Percentiles rank a stretch among this genome's conserved stretches.
phyloP scores from a whole-genome alignment of 1,140 invertebrate species.

The Caerostris darwini region DNA sequence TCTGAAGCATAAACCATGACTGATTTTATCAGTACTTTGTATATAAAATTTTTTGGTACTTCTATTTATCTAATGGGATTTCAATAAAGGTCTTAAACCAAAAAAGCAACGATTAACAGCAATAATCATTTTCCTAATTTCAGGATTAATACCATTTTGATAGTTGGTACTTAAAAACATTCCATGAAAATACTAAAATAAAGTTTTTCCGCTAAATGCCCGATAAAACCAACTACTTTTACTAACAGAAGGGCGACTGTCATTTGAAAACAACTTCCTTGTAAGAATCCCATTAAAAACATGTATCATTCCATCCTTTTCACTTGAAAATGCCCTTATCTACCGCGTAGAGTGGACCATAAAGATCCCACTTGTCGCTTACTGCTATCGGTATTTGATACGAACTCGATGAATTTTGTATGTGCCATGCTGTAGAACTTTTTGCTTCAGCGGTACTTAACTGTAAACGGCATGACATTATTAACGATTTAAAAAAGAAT shows the following conservation, averaged over 20 bases:
- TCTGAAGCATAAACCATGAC: too few relatives aligned
- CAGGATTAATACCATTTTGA: too few relatives aligned
- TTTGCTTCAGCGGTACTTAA: neutral
- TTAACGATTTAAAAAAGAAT: neutral
- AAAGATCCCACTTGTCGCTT: neutral
- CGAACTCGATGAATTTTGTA: neutral
- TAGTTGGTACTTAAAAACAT: too few relatives aligned
- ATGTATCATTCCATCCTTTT: neutral
- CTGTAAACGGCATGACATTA: neutral
- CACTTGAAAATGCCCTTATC: constrained; percentile 22
- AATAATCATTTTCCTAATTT: too few relatives aligned
- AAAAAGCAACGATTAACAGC: too few relatives aligned
- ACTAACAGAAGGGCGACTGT: neutral
- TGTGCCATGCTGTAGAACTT: neutral
- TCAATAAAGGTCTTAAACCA: too few relatives aligned
- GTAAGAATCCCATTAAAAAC: neutral
- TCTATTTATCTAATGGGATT: too few relatives aligned
- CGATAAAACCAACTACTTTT: neutral
- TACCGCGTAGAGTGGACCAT: neutral
- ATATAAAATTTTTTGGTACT: too few relatives aligned
- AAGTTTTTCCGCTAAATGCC: too few relatives aligned
- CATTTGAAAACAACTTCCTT: constrained; percentile 27
- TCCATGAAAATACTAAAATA: too few relatives aligned
- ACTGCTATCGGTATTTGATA: neutral
- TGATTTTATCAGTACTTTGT: too few relatives aligned